Base-by-base conservation (phyloP, 2,113 vertebrate genomes). In the Nematolebias whitei region DNA sequence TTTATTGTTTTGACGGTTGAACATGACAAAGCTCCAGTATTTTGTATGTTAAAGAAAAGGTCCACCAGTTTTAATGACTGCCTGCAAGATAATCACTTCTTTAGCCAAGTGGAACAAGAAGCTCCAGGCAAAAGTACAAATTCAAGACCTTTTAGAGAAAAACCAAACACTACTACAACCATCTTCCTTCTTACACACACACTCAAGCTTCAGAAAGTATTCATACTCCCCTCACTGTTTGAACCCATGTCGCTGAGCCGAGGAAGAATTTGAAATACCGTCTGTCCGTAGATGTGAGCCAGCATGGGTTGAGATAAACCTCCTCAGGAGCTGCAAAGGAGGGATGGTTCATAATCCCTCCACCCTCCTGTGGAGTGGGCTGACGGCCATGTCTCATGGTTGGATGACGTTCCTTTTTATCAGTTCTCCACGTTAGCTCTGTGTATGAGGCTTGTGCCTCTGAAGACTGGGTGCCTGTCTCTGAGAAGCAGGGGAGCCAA, bases 371-470 rank as follows among this genome's bases (percentile, higher is more conserved):
- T 29, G 22, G 66, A 68, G 63, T 71, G 51, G 35, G 47, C 56
- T 29, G 35, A 65, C 70, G 73, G 80, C 63, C 38, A 62, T 24
- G 63, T 60, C 54, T 16, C 12, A 58, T 66, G 32, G 13, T 48
- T 29, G 39, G 69, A 52, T 11, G 51, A 32, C 1, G 49, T 2
- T 39, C 56, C 20, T 52, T 23, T 20, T 19, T 38, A 7, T 87
- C 80, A 90, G 82, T 88, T 87, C 41, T 92, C 91, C 64, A 80
- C 47, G 54, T 84, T 90, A 55, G 73, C 78, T 75, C 88, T 72
- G 78, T 86, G 76, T 2, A 65, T 39, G 75, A 39, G 79, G 76
- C 41, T 81, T 87, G 47, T 88, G 77, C 19, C 83, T 76, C 39
- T 79, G 90, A 5, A 67, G 89, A 76, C 86, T 90, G 3, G 88